Evolutionary conservation across 1,140 invertebrate genomes (phyloP), one percentile per base, ranked within the genome.

Genomic region (Drosophila kohkoa): DNA sequence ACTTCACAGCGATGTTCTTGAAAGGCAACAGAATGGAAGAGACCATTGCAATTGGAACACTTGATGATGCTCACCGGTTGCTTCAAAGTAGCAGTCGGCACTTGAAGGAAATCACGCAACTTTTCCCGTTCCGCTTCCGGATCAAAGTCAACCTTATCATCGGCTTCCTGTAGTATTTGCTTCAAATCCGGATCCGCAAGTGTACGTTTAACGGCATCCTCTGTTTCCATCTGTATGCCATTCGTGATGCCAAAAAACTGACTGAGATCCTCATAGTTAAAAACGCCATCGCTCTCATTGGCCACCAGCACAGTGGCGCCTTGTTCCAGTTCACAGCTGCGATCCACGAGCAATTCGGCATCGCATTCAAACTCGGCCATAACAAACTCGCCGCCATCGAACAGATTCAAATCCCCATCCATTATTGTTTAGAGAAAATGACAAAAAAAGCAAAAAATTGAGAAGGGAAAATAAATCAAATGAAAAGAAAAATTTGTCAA

Each of bases 101-200:
- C 41, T 43, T 41, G 3, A 43, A 43, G 11, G 11, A 88, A 91
- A 8, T 90, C 82, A 7, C 81, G 77, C 3, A 91, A 63, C 55
- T 91, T 92, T 7, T 75, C 49, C 8, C 79, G 77, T 48, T 91
- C 86, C 20, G 75, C 86, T 43, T 77, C 51, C 0, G 81, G 81
- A 77, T 92, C 83, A 25, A 91, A 91, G 25, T 78, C 79, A 2
- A 52, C 43, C 10, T 71, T 72, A 10, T 75, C 80, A 32, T 89
- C 71, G 5, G 60, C 71, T 25, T 83, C 58, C 28, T 79, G 68
- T 3, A 90, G 54, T 8, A 89, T 79, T 52, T 90, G 78, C 41
- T 81, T 90, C 1, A 89, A 59, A 2, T 75, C 66, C 1, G 86
- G 81, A 55, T 89, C 86, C 1, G 81, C 69, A 28, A 83, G 11